Evolutionary conservation across 2,797 vertebrate genomes (phyloP), one percentile per base, ranked within the genome.

Genomic region (Mastacembelus armatus): DNA sequence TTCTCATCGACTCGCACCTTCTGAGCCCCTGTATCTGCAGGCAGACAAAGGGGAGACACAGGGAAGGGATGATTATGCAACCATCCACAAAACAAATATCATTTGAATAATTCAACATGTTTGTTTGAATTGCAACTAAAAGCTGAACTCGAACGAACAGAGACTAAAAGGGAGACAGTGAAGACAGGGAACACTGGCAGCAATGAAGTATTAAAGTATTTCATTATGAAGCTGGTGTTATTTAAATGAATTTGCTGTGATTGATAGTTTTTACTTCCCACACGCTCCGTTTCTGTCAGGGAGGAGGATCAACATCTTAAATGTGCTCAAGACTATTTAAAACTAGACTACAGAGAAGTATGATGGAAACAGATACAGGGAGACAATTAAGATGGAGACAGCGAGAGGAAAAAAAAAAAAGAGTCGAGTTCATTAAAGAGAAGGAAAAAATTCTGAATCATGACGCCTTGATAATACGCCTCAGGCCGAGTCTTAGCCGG

Each of bases 1-100:
- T 94, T 92, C 16, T 91, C 78, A 0, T 75, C 89, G 0, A 96
- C 95, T 4, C 76, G 87, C 47, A 95, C 92, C 24, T 93, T 91
- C 80, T 95, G 93, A 76, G 89, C 85, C 33, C 57, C 42, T 21
- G 77, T 40, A 39, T 74, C 93, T 94, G 86, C 1, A 56, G 70
- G 44, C 40, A 36, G 44, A 36, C 1, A 4, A 35, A 18, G 21
- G 21, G n/a, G 18, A 72, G 49, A 70, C 12, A 57, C 21, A 60
- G 18, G 39, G 14, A 26, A 47, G 16, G 16, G 10, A 29, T 58
- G 66, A 50, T 75, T 67, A 78, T 0, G 8, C 40, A 22, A 42
- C 45, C 47, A 29, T 66, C 65, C 50, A 64, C n/a, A 47, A 59
- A 68, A 60, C 29, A 30, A 60, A 52, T 49, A 60, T 2, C 9